Percentiles rank a stretch among this genome's conserved stretches.
Conservation (phyloP, 2,113 vertebrate species). For the Thryonomys swinderianus region DNA sequence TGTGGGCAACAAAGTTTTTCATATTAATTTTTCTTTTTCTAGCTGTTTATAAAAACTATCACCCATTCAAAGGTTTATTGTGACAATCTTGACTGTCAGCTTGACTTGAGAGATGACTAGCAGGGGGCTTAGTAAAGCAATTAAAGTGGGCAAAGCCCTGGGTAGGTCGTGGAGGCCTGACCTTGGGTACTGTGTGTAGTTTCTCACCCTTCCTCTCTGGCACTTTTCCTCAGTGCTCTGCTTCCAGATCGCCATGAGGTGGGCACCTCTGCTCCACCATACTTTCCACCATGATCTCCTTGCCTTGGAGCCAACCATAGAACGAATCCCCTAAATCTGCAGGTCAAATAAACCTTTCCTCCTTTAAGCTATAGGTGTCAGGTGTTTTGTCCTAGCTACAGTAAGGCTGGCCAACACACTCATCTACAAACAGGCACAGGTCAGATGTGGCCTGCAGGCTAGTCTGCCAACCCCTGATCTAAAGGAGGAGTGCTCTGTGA, state of each 20-base stretch:
- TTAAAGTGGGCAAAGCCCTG: neutral
- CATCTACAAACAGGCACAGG: neutral
- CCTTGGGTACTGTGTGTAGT: no score
- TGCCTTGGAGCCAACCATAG: neutral
- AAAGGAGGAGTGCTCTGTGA: neutral
- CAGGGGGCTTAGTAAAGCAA: neutral
- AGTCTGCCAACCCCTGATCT: neutral
- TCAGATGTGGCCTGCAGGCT: neutral
- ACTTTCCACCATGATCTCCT: neutral
- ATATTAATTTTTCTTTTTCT: neutral
- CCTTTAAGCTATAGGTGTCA: neutral
- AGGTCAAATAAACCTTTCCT: neutral
- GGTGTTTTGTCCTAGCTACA: neutral
- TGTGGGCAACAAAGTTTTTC: neutral
- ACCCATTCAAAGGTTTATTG: neutral
- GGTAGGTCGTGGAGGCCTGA: neutral
- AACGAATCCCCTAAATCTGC: neutral
- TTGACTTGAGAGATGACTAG: neutral
- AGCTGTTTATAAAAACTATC: neutral
- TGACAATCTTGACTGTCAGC: neutral
- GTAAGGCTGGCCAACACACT: neutral
- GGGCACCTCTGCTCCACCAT: neutral
- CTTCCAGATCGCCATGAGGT: neutral
- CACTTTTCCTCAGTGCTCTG: neutral
- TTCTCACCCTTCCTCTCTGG: neutral